phyloP scores from a whole-genome alignment of 2,888 invertebrate species.

The Sialis lutaria region DNA sequence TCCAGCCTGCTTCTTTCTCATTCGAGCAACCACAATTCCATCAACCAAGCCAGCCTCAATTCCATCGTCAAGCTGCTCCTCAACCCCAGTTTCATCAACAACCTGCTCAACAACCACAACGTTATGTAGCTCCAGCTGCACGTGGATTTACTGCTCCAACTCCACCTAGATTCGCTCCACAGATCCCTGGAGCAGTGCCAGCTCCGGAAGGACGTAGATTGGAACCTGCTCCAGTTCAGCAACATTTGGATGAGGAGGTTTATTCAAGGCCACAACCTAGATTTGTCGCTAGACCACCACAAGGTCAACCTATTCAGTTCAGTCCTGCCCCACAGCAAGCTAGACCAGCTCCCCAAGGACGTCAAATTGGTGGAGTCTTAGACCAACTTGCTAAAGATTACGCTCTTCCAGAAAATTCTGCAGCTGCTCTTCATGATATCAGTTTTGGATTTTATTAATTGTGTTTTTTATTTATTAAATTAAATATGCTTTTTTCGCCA shows the following conservation, averaged over 20 bases:
- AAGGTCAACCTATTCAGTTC: slow-evolving; percentile 13
- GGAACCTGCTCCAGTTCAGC: slow-evolving; percentile 4
- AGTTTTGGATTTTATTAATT: slow-evolving; percentile 62
- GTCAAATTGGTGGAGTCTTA: slow-evolving; percentile 37
- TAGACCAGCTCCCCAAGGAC: slow-evolving; percentile 11
- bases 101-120: slow-evolving; percentile 4
- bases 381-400: slow-evolving; percentile 71
- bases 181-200: slow-evolving; percentile 1
- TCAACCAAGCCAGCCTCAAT: no score
- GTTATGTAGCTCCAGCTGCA: neutral
- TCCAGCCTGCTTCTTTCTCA: slow-evolving; percentile 14
- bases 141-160: slow-evolving; percentile 7
- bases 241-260: slow-evolving; percentile 7
- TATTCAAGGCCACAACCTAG: slow-evolving; percentile 10
- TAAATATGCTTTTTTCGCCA: no score
- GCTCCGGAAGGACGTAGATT: slow-evolving; percentile 10
- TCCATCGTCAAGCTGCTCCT: neutral
- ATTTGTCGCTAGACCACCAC: slow-evolving; percentile 13
- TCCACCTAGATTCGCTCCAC: slow-evolving; percentile 6
- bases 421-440: slow-evolving; percentile 61
- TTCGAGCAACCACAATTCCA: slow-evolving; percentile 17
- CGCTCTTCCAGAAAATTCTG: slow-evolving; percentile 50
- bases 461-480: slow-evolving; percentile 13
- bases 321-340: slow-evolving; percentile 12
- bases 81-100: neutral